Conservation (phyloP, 2,113 vertebrate species). For the Agelaius tricolor region DNA sequence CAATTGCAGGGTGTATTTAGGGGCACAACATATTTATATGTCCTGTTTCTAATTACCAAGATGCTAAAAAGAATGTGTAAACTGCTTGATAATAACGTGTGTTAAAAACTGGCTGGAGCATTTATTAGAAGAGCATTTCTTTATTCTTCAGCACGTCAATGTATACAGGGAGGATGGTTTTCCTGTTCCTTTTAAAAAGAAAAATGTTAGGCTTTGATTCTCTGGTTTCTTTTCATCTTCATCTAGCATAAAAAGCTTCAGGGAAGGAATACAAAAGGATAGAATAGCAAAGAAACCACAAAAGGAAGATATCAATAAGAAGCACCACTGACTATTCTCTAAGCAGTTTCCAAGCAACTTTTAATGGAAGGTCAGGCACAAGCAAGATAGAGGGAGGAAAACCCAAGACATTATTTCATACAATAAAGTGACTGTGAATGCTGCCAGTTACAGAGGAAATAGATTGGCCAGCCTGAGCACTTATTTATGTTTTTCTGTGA, state of each 20-base stretch:
- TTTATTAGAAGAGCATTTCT: slow-evolving; percentile 39
- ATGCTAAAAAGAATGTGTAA: neutral
- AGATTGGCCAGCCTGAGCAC: slow-evolving; percentile 59
- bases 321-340: slow-evolving; percentile 76
- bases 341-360: slow-evolving; percentile 97
- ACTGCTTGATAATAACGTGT: neutral
- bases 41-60: slow-evolving; percentile 23
- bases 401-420: slow-evolving; percentile 80
- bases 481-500: slow-evolving; percentile 67
- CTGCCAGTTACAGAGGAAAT: slow-evolving; percentile 72
- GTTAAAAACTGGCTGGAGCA: slow-evolving; percentile 5
- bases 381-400: slow-evolving; percentile 80
- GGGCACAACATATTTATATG: neutral
- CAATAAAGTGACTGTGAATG: slow-evolving; percentile 75
- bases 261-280: slow-evolving; percentile 50
- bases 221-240: slow-evolving; percentile 73
- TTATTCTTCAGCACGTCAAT: slow-evolving; percentile 21
- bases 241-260: slow-evolving; percentile 68
- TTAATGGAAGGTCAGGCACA: slow-evolving; percentile 92
- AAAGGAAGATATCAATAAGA: slow-evolving; percentile 81
- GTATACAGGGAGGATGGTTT: slow-evolving; percentile 12
- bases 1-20: neutral
- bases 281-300: slow-evolving; percentile 75
- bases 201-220: slow-evolving; percentile 72
- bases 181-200: slow-evolving; percentile 61